These are phyloP conservation scores for Rhea pennata DNA, from an alignment of 2,113 vertebrate genomes.

Conservation along the genomic window DNA sequence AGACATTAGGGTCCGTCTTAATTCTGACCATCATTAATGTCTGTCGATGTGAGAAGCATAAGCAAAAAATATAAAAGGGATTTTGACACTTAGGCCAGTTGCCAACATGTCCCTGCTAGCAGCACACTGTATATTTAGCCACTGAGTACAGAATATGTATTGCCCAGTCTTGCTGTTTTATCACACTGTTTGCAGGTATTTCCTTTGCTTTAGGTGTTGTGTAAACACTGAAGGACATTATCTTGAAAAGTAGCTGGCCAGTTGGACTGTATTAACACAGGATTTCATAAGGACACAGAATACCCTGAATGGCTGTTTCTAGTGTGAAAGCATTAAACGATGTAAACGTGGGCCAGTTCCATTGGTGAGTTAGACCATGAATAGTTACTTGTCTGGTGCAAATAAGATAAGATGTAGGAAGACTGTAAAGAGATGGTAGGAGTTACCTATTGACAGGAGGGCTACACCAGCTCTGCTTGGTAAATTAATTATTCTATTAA, in stretches of 20 bases:
- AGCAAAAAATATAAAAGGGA: neutral
- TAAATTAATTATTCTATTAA: conserved; percentile 71
- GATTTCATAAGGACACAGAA: neutral
- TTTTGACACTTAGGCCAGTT: neutral
- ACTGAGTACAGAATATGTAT: neutral
- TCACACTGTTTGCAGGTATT: neutral
- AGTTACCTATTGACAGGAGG: conserved; percentile 50
- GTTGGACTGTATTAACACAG: neutral
- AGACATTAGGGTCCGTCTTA: neutral
- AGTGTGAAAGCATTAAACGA: neutral
- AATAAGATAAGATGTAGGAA: neutral
- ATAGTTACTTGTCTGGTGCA: neutral
- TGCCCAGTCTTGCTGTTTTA: neutral
- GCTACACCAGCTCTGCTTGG: conserved; percentile 10
- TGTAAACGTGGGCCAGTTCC: neutral
- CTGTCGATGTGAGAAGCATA: neutral
- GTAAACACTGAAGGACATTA: neutral
- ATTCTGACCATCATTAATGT: neutral
- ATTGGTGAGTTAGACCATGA: neutral
- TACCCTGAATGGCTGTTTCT: neutral
- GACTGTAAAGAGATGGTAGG: conserved; percentile 42
- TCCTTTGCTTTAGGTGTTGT: neutral
- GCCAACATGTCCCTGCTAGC: neutral
- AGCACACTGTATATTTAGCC: neutral
- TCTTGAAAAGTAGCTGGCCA: neutral